Evolutionary conservation across 2,113 vertebrate species (phyloP).

Genomic region (Theristicus caerulescens): DNA sequence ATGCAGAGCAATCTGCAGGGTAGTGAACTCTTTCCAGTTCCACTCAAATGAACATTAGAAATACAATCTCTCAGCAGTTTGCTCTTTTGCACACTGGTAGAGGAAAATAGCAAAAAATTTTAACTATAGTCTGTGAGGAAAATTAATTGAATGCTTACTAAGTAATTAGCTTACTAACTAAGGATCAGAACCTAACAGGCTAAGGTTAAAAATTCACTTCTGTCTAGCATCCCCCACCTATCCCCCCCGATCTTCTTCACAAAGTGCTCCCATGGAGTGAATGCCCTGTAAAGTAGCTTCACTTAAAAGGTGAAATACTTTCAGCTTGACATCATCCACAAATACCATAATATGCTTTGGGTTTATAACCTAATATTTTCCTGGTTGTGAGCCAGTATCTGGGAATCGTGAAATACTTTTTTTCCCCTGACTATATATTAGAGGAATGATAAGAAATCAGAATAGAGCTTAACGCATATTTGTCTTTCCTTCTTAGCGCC

Average conservation of each 20-base stretch:
- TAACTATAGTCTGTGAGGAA: background rate
- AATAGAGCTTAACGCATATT: conserved; percentile 20
- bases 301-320: conserved; percentile 77
- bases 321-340: conserved; percentile 76
- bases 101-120: conserved; percentile 1
- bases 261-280: conserved; percentile 23
- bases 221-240: background rate
- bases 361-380: conserved; percentile 77
- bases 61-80: conserved; percentile 21
- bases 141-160: background rate
- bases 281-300: conserved; percentile 69
- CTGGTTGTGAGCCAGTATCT: conserved; percentile 72
- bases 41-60: conserved; percentile 39
- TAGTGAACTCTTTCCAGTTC: conserved; percentile 30
- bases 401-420: conserved; percentile 70
- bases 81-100: background rate
- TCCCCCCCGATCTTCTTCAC: background rate
- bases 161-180: background rate
- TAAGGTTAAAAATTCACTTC: conserved; percentile 21
- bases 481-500: conserved; percentile 46
- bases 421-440: conserved; percentile 65
- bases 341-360: conserved; percentile 76
- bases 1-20: background rate
- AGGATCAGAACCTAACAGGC: background rate
- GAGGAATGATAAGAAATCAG: conserved; percentile 49